Evolutionary conservation across 1,140 invertebrate genomes (phyloP), one percentile per base, ranked within the genome.

Genomic region (Coenobita brevimanus): DNA sequence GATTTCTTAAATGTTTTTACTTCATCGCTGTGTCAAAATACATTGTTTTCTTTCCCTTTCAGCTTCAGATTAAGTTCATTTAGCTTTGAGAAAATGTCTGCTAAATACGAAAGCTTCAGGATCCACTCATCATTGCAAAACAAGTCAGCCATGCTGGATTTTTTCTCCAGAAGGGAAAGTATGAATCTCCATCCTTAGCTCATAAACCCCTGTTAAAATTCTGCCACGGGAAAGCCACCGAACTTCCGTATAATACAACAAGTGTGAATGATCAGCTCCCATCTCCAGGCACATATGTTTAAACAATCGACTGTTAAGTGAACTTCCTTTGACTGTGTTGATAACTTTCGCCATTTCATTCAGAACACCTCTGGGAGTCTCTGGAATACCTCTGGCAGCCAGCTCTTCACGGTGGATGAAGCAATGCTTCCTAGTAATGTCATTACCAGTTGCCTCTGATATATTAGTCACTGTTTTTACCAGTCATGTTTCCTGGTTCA

Each of bases 371-470:
- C 36, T 81, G 30, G 43, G 38, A 67, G 6, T 64, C 33, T 62
- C 79, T 38, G 79, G 79, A 60, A 62, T 81, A n/a, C 79, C 79
- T 81, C 67, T 81, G 36, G 60, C 80, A 82, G 80, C 60, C 80
- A 69, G 41, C 17, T 0, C 80, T 67, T 82, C 60, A 82, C 60
- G 38, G 41, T 69, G 62, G 33, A 82, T 69, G 80, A 82, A 67
- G 17, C 80, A 69, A 43, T 82, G 60, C 41, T 46, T 64, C 60
- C 60, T 67, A 67, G 36, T 64, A 24, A 64, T 27, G 41, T 41
- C 36, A 69, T 67, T 82, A 81, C 79, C 79, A 4, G 57, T 62
- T 67, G 80, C 38, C 43, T 69, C 62, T 82, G 54, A 80, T 67
- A 67, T 69, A 41, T 81, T 67, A 24, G 36, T 69, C 79, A 67